phyloP scores from a whole-genome alignment of 1,140 invertebrate species.

The Drosophila jambulina region DNA sequence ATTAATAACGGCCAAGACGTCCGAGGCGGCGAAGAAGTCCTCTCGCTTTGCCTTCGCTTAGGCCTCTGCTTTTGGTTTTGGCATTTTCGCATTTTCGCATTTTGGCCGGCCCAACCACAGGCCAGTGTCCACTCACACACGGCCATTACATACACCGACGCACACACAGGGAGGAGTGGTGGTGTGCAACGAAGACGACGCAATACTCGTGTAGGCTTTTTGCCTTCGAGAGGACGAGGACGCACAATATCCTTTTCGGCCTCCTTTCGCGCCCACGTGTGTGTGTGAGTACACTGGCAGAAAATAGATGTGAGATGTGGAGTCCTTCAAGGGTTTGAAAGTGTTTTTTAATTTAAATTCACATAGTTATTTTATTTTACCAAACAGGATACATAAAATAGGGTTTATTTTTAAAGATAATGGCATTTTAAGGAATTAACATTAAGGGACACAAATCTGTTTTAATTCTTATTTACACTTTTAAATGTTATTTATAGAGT shows the following conservation, averaged over 20 bases:
- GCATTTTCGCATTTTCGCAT: conserved; percentile 45
- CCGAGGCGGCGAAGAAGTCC: conserved; percentile 65
- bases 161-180: conserved; percentile 9
- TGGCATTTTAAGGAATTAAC: neutral
- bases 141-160: conserved; percentile 27
- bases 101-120: conserved; percentile 68
- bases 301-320: neutral
- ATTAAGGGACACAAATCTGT: neutral
- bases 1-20: conserved; percentile 84
- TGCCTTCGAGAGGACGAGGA: conserved; percentile 29
- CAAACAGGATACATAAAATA: neutral
- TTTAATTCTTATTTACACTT: neutral
- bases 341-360: neutral
- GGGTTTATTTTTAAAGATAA: neutral
- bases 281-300: conserved; percentile 35
- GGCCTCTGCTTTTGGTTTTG: conserved; percentile 26
- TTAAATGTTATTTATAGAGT: too few relatives aligned
- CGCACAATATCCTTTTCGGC: conserved; percentile 74
- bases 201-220: conserved; percentile 71
- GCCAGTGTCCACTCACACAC: conserved; percentile 51
- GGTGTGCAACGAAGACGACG: conserved; percentile 62
- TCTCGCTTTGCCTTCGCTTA: conserved; percentile 50
- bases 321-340: neutral
- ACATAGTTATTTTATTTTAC: neutral
- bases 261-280: conserved; percentile 70